Base-by-base conservation (phyloP, 2,888 invertebrate species). In the Mythimna albipuncta region DNA sequence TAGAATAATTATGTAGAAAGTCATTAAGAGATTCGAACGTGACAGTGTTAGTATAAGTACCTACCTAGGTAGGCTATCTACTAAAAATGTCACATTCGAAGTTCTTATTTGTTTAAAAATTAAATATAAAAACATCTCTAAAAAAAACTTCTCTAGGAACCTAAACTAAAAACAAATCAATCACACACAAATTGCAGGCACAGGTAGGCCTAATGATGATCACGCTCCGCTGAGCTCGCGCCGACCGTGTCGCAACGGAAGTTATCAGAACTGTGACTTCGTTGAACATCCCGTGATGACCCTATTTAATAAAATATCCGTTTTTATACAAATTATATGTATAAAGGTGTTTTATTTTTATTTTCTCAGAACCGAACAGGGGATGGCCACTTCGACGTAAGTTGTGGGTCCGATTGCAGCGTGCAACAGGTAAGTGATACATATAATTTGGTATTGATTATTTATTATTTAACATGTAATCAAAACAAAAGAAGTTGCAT, bases 331-430 rank as follows among this genome's bases (percentile, higher is more conserved):
- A 79, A 47, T 57, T 62, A n/a, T 9, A 38, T 38, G 38, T 2
- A 38, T 38, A 38, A 16, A 38, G 21, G 16, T 52, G 44, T n/a
- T n/a, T 44, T 13, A 21, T 47, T 66, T 66, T 47, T 65, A 26
- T 76, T 68, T 74, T 89, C 90, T 21, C 97, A 98, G 98, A 98
- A 97, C 91, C 97, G 97, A 84, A 97, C 98, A 79, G 97, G 97
- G 83, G 97, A 97, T 85, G 97, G 96, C n/a, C 97, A 97, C 88
- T 97, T 97, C 85, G 97, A 97, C 89, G 97, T 97, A 67, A 97
- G 97, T 82, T 98, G 98, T 88, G 97, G 97, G 52, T 96, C 97
- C 55, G 97, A 97, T 78, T 98, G 98, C 94, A 97, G 97, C 91
- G 97, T 97, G 74, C 97, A 97, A 91, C 98, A 98, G 97, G 98